phyloP scores from a whole-genome alignment of 2,888 invertebrate genomes.

The Eupithecia inturbata region DNA sequence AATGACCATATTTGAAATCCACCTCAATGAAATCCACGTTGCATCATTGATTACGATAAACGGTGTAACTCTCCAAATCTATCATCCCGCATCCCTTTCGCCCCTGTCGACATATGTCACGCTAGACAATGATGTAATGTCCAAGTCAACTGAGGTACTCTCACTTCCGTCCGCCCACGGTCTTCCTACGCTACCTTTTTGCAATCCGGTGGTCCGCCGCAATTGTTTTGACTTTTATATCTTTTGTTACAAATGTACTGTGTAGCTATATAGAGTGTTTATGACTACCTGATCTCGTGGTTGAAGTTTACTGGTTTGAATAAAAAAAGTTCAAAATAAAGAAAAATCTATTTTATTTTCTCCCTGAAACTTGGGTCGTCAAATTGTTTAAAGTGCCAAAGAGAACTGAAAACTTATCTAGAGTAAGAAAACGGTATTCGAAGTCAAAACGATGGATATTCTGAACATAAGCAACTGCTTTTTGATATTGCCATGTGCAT shows the following conservation, averaged over 20 bases:
- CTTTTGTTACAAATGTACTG: constrained; percentile 43
- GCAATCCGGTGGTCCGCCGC: constrained; percentile 70
- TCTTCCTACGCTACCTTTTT: constrained; percentile 73
- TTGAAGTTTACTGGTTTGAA: too few species aligned
- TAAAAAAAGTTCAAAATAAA: too few species aligned
- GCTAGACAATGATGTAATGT: constrained; percentile 74
- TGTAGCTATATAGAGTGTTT: not conserved
- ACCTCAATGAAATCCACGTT: not conserved
- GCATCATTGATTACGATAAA: constrained; percentile 3
- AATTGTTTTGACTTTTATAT: constrained; percentile 59
- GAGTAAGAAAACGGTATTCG: not conserved
- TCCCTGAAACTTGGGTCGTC: not conserved
- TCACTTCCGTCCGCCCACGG: constrained; percentile 84
- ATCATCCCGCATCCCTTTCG: not conserved
- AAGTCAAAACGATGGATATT: not conserved
- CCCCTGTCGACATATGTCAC: constrained; percentile 39
- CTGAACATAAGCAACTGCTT: not conserved
- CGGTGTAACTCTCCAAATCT: not conserved
- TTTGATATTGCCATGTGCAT: not conserved
- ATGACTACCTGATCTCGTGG: too few species aligned
- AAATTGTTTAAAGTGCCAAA: not conserved
- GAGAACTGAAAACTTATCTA: not conserved
- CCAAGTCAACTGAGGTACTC: constrained; percentile 62
- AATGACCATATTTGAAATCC: not conserved
- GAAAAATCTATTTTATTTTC: too few species aligned